Evolutionary conservation across 2,888 invertebrate species (phyloP), one percentile per base, ranked within the genome.

Genomic region (Apotomis betuletana): DNA sequence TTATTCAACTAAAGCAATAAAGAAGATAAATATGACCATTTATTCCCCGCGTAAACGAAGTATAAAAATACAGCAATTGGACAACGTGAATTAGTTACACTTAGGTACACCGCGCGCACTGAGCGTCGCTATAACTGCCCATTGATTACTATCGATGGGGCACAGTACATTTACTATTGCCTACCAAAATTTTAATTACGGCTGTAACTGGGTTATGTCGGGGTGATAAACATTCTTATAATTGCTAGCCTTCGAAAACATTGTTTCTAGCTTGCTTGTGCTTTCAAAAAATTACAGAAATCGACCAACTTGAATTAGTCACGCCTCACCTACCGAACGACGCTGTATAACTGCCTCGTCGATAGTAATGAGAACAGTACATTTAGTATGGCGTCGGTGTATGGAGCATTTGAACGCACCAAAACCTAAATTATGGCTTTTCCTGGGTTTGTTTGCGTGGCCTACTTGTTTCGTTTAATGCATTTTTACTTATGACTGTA

Each of bases 21-120:
- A 27, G 27, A 27, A 27, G 27, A 27, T 1, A 27, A 2, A 27
- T 27, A 27, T 27, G 27, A 27, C 27, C 27, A 2, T 27, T 27
- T 27, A 27, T 27, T 27, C 27, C 27, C 27, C 27, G 27, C 1
- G 27, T 27, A 27, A 27, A 27, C 27, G 27, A 27, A 27, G 27
- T 27, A 15, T 0, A 27, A 27, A 27, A 27, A 27, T 27, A 81
- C 81, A 79, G 77, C 79, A 78, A 79, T 77, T 76, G 71, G 75
- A 76, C 75, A 73, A 77, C 78, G 79, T 78, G 79, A 82, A 86
- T 85, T 85, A 83, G 83, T 76, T 71, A 74, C 78, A 78, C 82
- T 85, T 85, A 83, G 83, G 76, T 71, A 74, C 78, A 78, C 82
- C 80, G 79, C 81, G 27, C 27, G 81, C 80, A 78, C 80, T 74